phyloP scores from a whole-genome alignment of 2,797 vertebrate genomes.

The Salmo trutta region DNA sequence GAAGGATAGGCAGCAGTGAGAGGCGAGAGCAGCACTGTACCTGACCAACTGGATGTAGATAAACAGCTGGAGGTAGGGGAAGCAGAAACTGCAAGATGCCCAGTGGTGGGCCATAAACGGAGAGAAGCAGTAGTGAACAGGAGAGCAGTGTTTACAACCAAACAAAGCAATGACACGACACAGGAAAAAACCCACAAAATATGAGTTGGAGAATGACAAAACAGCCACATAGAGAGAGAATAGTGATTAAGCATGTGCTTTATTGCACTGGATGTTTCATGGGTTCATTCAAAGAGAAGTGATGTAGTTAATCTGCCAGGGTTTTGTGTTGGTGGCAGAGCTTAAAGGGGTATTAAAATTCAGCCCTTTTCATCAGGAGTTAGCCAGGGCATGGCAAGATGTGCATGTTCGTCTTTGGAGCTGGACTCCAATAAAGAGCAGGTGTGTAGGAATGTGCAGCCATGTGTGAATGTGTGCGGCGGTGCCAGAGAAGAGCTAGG shows the following conservation, averaged over 20 bases:
- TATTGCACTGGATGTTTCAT: conserved; percentile 37
- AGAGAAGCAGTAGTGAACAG: conserved; percentile 99
- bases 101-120: conserved; percentile 98
- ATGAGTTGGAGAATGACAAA: conserved; percentile 63
- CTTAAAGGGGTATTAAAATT: no score
- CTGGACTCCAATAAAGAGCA: background rate
- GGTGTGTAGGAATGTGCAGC: conserved; percentile 1
- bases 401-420: background rate
- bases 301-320: conserved; percentile 1
- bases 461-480: background rate
- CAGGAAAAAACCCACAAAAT: conserved; percentile 10
- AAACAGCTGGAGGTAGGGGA: conserved; percentile 99
- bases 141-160: conserved; percentile 98
- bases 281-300: conserved; percentile 14
- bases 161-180: conserved; percentile 48
- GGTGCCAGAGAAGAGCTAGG: background rate
- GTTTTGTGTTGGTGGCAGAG: background rate
- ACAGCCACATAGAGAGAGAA: conserved; percentile 59
- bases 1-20: conserved; percentile 63
- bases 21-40: conserved; percentile 82
- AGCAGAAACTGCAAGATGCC: conserved; percentile 99
- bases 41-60: conserved; percentile 99
- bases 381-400: background rate
- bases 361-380: background rate
- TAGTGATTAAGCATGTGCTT: conserved; percentile 62